These are phyloP conservation scores for Cyanistes caeruleus DNA, from an alignment of 2,113 vertebrate genomes.

Conservation along the genomic window DNA sequence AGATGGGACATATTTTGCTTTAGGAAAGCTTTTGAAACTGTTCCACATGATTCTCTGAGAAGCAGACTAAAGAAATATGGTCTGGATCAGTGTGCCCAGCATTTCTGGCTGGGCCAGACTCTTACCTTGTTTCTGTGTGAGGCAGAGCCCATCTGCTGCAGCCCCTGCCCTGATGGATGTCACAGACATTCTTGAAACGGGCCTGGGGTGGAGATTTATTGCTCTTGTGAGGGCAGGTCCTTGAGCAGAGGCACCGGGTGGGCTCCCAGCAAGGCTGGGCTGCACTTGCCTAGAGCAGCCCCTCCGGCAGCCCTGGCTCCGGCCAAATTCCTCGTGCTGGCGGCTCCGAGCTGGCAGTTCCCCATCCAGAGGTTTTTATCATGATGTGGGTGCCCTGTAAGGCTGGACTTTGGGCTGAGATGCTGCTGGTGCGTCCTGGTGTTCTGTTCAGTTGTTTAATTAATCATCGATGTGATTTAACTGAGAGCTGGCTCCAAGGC, in stretches of 20 bases:
- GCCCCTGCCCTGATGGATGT: background rate
- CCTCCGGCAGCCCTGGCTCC: background rate
- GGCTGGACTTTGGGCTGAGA: background rate
- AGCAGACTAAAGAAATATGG: constrained; percentile 73
- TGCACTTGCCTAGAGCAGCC: background rate
- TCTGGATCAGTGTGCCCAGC: constrained; percentile 59
- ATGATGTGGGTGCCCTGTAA: background rate
- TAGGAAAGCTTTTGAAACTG: constrained; percentile 69
- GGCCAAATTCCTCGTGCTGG: background rate
- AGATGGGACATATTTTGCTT: constrained; percentile 73
- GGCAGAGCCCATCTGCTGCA: constrained; percentile 61
- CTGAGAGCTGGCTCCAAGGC: background rate
- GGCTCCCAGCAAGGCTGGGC: background rate
- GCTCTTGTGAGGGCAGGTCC: background rate
- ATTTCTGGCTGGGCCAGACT: constrained; percentile 59
- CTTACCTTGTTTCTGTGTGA: constrained; percentile 58
- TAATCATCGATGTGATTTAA: background rate
- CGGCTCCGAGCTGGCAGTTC: background rate
- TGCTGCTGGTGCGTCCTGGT: background rate
- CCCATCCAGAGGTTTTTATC: background rate
- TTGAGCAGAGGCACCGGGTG: background rate
- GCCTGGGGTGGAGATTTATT: constrained; percentile 15
- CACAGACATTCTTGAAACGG: background rate
- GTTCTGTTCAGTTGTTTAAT: background rate
- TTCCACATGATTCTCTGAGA: constrained; percentile 65